Evolutionary conservation across 2,113 vertebrate genomes (phyloP).

Genomic region (Pelmatolapia mariae): DNA sequence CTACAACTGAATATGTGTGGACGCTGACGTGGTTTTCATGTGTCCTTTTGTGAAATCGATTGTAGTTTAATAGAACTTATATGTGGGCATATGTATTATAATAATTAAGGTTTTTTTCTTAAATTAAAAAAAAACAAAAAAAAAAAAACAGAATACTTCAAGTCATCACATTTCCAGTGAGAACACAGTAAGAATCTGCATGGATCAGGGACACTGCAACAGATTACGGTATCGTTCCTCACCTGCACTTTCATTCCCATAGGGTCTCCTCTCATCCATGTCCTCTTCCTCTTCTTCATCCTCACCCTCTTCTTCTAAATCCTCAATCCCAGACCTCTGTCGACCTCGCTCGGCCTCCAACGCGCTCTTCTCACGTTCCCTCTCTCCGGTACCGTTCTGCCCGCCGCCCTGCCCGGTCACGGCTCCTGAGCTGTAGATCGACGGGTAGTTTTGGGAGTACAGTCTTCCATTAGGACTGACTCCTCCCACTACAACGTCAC

Average conservation of each 20-base stretch:
- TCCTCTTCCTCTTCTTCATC: conserved; percentile 73
- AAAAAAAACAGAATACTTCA: not conserved
- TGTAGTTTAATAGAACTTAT: not conserved
- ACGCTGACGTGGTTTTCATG: not conserved
- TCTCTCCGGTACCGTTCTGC: conserved; percentile 52
- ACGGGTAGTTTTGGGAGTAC: conserved; percentile 80
- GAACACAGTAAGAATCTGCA: not conserved
- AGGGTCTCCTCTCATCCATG: conserved; percentile 67
- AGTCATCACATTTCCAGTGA: not conserved
- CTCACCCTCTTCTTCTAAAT: conserved; percentile 67
- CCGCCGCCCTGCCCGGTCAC: conserved; percentile 18
- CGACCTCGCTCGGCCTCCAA: conserved; percentile 48
- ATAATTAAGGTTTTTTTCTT: not conserved
- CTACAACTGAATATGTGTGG: not conserved
- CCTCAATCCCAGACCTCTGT: conserved; percentile 56
- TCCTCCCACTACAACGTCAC: conserved; percentile 43
- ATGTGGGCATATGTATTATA: not conserved
- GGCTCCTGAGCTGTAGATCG: conserved; percentile 69
- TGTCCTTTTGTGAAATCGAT: accelerated
- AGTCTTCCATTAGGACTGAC: conserved; percentile 61
- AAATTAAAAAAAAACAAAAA: not conserved
- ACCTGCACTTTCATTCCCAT: conserved; percentile 73
- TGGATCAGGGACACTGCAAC: not conserved
- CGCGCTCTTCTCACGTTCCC: conserved; percentile 41
- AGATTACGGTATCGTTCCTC: not conserved